These are phyloP conservation scores for Octonoba sinensis DNA, from an alignment of 2,888 invertebrate species.

Conservation along the genomic window DNA sequence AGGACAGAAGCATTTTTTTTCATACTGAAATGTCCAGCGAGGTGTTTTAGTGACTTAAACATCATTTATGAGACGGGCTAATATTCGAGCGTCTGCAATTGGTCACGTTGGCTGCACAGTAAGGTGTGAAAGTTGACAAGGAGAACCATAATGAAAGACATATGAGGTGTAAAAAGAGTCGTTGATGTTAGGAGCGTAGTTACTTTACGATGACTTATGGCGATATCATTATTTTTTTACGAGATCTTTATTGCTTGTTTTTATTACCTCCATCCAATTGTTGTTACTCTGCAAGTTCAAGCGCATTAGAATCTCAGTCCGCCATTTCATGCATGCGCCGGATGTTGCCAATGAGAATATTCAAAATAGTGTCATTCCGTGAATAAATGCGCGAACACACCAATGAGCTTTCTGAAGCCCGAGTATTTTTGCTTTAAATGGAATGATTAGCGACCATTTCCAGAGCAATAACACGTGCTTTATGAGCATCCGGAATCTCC, in stretches of 20 bases:
- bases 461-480: too few relatives aligned
- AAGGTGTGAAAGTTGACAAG: conserved; percentile 43
- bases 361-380: conserved; percentile 9
- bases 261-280: conserved; percentile 59
- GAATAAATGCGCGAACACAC: too few relatives aligned
- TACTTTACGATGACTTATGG: conserved; percentile 62
- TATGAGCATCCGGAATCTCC: too few relatives aligned
- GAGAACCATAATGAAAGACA: conserved; percentile 39
- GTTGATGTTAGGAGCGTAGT: conserved; percentile 53
- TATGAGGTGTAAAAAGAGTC: conserved; percentile 54
- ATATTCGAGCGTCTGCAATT: too few relatives aligned
- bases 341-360: conserved; percentile 42
- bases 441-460: too few relatives aligned
- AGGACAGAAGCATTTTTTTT: too few relatives aligned
- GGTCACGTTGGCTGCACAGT: neutral
- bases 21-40: too few relatives aligned
- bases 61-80: too few relatives aligned
- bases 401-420: too few relatives aligned
- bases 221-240: conserved; percentile 63
- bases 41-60: too few relatives aligned
- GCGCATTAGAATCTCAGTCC: conserved; percentile 45
- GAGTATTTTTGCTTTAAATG: too few relatives aligned
- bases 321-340: conserved; percentile 38
- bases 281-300: conserved; percentile 56
- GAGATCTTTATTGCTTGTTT: conserved; percentile 63